Base-by-base conservation (phyloP, 2,888 invertebrate genomes). In the Lypha dubia region DNA sequence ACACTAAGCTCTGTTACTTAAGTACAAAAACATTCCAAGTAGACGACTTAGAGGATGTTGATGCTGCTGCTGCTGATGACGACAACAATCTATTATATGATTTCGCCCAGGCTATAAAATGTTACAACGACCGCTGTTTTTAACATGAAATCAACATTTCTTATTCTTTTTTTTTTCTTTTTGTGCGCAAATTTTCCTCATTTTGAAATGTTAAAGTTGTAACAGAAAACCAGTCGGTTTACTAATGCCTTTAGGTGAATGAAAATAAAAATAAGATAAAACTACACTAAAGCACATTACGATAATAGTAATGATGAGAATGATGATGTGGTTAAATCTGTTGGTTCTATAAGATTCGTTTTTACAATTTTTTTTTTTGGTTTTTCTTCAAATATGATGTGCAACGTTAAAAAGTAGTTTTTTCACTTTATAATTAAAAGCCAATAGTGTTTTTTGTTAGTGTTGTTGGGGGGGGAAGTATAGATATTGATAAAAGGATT, bases 21-120 rank as follows among this genome's bases (percentile, higher is more conserved):
- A 53, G 32, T 44, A 53, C 62, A 71, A 70, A n/a, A 28, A 35
- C 28, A 51, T 32, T 56, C 60, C 49, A 49, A 46, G 49, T 58
- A 24, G 65, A 44, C 32, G 76, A 13, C 49, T 53, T 70, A 67
- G 67, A 77, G 76, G 75, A 79, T 79, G 79, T 38, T 46, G 65
- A 58, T 58, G 71, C 22, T 73, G 71, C 44, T 58, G 71, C 22
- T 73, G 71, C 44, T 38, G 73, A 73, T 77, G 82, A 73, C 67
- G 77, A 77, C 82, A 67, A 65, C 35, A 67, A 41, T 71, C 44
- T 71, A 73, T 56, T 63, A 79, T 71, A 56, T 79, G 77, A 67
- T 73, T 83, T 83, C 73, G 71, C 67, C 82, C 77, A 83, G 82
- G 82, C 71, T 77, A 60, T 67, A 60, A 83, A 83, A 77, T 83